Evolutionary conservation across 2,888 invertebrate genomes (phyloP).

Genomic region (Caenorhabditis angaria): DNA sequence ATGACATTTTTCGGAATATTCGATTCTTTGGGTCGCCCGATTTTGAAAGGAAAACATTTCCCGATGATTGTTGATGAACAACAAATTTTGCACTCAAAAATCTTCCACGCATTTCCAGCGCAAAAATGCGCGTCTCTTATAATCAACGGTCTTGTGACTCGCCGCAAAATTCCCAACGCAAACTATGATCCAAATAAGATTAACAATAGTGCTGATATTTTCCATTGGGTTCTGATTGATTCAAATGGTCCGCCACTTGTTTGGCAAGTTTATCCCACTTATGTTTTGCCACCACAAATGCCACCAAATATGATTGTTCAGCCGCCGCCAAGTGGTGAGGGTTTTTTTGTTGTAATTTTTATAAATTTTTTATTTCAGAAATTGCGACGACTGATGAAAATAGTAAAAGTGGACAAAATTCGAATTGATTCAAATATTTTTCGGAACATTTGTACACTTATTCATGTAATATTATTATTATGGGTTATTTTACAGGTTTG

Average conservation of each 20-base stretch:
- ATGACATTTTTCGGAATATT: neutral
- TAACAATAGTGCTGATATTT: neutral
- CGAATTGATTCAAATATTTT: neutral
- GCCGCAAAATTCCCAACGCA: neutral
- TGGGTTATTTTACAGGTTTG: constrained; percentile 4
- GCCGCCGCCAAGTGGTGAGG: neutral
- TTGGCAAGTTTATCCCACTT: neutral
- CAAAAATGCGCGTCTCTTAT: neutral
- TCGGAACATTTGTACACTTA: neutral
- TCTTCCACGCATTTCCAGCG: neutral
- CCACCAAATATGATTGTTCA: neutral
- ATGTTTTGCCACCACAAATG: neutral
- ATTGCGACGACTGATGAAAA: neutral
- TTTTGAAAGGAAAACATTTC: constrained; percentile 3
- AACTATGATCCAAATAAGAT: neutral
- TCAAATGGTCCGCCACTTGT: neutral
- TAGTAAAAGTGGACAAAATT: neutral
- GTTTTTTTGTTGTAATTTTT: neutral
- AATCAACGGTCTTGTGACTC: neutral
- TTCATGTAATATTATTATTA: neutral
- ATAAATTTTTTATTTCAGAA: neutral
- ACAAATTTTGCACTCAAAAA: neutral
- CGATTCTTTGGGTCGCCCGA: neutral
- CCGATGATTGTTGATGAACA: neutral
- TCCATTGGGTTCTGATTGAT: neutral